Evolutionary conservation across 2,797 vertebrate species (phyloP).

Genomic region (Malurus leucopterus): DNA sequence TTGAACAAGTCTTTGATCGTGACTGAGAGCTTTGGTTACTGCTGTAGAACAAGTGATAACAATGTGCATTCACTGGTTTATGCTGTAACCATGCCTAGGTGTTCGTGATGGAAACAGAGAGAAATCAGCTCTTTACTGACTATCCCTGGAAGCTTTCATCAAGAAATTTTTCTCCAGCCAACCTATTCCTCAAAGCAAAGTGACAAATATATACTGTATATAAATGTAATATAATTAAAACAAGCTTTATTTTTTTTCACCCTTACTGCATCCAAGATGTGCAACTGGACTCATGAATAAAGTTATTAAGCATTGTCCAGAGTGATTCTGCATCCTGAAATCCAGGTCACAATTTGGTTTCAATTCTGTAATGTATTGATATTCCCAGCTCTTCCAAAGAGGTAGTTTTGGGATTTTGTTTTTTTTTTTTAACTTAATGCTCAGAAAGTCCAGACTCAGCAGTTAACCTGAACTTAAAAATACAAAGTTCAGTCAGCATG

Average conservation of each 20-base stretch:
- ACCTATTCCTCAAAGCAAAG: neutral
- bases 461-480: neutral
- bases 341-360: neutral
- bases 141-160: neutral
- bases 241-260: neutral
- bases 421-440: neutral
- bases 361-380: neutral
- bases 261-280: neutral
- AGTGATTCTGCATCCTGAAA: neutral
- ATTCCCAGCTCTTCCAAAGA: neutral
- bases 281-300: neutral
- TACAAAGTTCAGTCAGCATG: neutral
- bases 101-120: neutral
- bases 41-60: slow-evolving; percentile 11
- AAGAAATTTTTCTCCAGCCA: neutral
- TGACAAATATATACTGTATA: neutral
- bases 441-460: neutral
- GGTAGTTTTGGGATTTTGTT: fast-evolving
- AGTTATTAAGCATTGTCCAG: neutral
- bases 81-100: neutral
- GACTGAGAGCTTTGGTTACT: neutral
- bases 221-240: neutral
- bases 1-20: neutral
- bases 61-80: slow-evolving; percentile 4
- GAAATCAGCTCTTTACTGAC: neutral